Conservation (phyloP, 2,113 vertebrate genomes). For the Halichoerus grypus region DNA sequence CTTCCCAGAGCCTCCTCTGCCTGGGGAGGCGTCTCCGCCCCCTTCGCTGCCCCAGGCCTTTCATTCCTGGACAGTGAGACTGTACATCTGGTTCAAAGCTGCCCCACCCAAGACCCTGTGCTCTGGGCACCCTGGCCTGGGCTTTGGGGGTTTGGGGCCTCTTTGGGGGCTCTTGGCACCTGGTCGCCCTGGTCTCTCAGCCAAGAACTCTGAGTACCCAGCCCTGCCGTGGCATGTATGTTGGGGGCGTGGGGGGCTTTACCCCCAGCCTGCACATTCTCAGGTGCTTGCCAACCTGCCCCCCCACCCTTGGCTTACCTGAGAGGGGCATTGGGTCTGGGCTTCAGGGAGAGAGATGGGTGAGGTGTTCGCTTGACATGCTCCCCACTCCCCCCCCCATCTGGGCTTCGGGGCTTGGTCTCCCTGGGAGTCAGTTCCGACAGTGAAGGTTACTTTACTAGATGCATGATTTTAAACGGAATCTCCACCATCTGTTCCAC, state of each 20-base stretch:
- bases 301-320: conserved; percentile 42
- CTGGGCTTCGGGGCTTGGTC: conserved; percentile 72
- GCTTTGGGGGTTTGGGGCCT: conserved; percentile 54
- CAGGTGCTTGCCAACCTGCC: conserved; percentile 23
- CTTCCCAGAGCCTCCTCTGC: conserved; percentile 56
- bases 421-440: conserved; percentile 86
- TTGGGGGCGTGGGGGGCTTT: neutral
- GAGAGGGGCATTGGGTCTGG: conserved; percentile 41
- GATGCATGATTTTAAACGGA: conserved; percentile 92
- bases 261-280: neutral
- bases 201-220: conserved; percentile 72
- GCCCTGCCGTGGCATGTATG: conserved; percentile 11
- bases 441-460: conserved; percentile 91
- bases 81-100: conserved; percentile 86
- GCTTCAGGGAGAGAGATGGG: neutral
- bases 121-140: conserved; percentile 58
- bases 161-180: conserved; percentile 59
- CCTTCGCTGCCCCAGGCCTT: conserved; percentile 79
- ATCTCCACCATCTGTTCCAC: conserved; percentile 91
- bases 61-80: conserved; percentile 86
- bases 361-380: conserved; percentile 40
- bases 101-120: conserved; percentile 71
- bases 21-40: conserved; percentile 59
- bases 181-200: conserved; percentile 48
- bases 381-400: neutral